Percentiles rank a stretch among this genome's conserved stretches.
Conservation (phyloP, 1,140 invertebrate species). For the Patella vulgata region DNA sequence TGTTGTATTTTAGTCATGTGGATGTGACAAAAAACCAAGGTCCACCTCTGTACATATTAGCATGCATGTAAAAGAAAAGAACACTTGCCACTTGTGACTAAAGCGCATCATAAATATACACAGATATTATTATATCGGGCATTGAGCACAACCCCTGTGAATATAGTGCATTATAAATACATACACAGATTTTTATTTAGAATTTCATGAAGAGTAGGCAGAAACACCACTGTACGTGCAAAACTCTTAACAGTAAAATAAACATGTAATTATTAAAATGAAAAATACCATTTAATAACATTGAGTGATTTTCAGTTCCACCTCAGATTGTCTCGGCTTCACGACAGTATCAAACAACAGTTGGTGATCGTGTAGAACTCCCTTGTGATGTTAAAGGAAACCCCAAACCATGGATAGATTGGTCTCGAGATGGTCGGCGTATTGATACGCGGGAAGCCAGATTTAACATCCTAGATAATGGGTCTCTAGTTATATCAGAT, state of each 20-base stretch:
- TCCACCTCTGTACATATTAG: too few species aligned
- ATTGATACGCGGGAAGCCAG: constrained; percentile 31
- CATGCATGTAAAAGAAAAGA: too few species aligned
- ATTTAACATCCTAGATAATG: constrained; percentile 36
- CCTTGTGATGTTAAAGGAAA: constrained; percentile 62
- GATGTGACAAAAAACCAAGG: too few species aligned
- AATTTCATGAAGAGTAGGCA: too few species aligned
- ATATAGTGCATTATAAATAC: too few species aligned
- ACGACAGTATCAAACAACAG: constrained; percentile 43
- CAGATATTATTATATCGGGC: too few species aligned
- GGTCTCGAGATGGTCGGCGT: constrained; percentile 53
- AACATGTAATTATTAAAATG: not conserved
- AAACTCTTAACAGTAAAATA: not conserved
- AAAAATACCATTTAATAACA: not conserved
- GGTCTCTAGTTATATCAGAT: constrained; percentile 46
- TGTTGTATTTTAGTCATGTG: too few species aligned
- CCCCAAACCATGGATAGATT: constrained; percentile 58
- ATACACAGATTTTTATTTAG: not conserved
- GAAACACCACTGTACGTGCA: too few species aligned
- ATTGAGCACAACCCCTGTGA: too few species aligned
- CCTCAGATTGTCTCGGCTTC: constrained; percentile 46
- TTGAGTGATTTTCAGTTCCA: constrained; percentile 45
- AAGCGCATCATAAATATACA: too few species aligned
- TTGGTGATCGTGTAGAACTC: constrained; percentile 48
- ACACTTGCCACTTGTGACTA: too few species aligned